These are phyloP conservation scores for Drosophila melanocephala DNA, from an alignment of 2,888 invertebrate genomes.

Conservation along the genomic window DNA sequence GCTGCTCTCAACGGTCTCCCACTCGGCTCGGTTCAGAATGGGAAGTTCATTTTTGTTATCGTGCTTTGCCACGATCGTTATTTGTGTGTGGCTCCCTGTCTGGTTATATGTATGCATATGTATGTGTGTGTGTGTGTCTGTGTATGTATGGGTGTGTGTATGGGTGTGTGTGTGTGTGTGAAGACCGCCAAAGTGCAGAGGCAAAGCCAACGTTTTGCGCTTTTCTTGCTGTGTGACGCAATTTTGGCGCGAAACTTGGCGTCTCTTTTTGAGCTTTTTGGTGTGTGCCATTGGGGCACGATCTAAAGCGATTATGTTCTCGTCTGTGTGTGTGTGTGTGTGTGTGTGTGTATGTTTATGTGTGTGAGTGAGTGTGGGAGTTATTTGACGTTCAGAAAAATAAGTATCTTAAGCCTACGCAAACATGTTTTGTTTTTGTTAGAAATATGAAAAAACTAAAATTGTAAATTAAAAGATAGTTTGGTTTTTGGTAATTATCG, in stretches of 20 bases:
- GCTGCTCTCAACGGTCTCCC: slow-evolving; percentile 46
- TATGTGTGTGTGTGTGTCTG: slow-evolving; percentile 10
- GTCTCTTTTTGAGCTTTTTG: slow-evolving; percentile 63
- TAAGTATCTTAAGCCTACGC: neutral
- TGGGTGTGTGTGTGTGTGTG: slow-evolving; percentile 18
- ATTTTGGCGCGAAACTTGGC: slow-evolving; percentile 81
- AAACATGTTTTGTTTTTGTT: neutral
- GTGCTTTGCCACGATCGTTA: slow-evolving; percentile 72
- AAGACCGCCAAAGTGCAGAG: slow-evolving; percentile 69
- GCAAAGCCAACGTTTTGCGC: slow-evolving; percentile 41
- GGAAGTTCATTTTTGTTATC: slow-evolving; percentile 73
- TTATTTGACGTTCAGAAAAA: neutral
- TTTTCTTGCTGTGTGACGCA: slow-evolving; percentile 69
- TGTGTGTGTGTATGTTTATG: slow-evolving; percentile 4
- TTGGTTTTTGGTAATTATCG: neutral
- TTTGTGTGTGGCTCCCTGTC: slow-evolving; percentile 58
- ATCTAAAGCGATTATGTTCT: slow-evolving; percentile 20
- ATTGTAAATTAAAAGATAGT: neutral
- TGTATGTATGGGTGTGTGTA: slow-evolving; percentile 7
- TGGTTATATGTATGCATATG: slow-evolving; percentile 18
- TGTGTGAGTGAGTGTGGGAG: slow-evolving; percentile 5
- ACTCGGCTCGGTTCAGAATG: slow-evolving; percentile 64
- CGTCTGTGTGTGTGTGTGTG: neutral
- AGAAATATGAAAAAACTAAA: neutral
- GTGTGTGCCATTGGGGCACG: slow-evolving; percentile 64